phyloP scores from a whole-genome alignment of 2,797 vertebrate species.

The Malurus leucopterus region DNA sequence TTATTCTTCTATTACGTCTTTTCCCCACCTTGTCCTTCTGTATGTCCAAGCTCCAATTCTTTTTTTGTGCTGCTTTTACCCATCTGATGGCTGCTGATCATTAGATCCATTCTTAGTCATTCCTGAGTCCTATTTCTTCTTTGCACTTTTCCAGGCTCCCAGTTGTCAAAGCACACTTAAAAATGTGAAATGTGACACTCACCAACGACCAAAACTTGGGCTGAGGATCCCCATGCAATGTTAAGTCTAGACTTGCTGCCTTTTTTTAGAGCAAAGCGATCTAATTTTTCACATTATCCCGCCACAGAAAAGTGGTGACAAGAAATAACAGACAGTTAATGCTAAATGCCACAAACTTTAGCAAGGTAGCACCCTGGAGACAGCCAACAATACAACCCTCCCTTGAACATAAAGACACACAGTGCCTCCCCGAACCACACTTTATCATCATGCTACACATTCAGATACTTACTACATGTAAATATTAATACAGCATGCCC shows the following conservation, averaged over 20 bases:
- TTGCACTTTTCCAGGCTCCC: neutral
- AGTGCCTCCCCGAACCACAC: neutral
- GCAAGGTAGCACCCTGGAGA: neutral
- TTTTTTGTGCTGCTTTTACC: neutral
- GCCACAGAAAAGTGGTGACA: neutral
- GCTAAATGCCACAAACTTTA: slow-evolving; percentile 4
- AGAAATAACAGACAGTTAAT: neutral
- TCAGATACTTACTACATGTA: neutral
- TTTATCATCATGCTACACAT: neutral
- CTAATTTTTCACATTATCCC: slow-evolving; percentile 15
- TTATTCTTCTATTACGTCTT: neutral
- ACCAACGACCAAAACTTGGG: neutral
- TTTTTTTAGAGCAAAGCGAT: slow-evolving; percentile 30
- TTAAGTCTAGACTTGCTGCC: slow-evolving; percentile 34
- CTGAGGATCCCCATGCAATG: neutral
- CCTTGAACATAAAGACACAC: neutral
- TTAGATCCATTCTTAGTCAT: neutral
- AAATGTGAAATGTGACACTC: slow-evolving; percentile 24
- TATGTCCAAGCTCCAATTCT: neutral
- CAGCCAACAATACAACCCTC: neutral
- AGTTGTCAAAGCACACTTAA: slow-evolving; percentile 19
- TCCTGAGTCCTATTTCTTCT: neutral
- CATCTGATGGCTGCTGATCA: neutral
- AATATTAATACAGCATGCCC: slow-evolving; percentile 10
- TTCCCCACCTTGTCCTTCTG: neutral